Base-by-base conservation (phyloP, 2,888 invertebrate species). In the Hetaerina titia region DNA sequence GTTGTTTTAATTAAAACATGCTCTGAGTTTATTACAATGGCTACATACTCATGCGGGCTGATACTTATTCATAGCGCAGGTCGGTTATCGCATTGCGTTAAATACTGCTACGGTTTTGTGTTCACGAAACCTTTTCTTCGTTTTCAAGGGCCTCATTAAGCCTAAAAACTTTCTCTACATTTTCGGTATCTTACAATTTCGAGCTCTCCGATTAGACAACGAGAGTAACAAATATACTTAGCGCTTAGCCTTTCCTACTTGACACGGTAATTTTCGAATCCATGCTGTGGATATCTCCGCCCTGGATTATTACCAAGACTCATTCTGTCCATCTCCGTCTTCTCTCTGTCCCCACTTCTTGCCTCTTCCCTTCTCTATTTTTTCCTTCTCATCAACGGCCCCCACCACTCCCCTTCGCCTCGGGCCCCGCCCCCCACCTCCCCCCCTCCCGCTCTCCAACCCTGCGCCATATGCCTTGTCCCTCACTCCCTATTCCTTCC, bases 281-380 rank as follows among this genome's bases (percentile, higher is more conserved):
- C 81, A 81, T 81, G 31, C 25, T 31, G 25, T 81, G 31, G 31
- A 81, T 31, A 81, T 81, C 81, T 81, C 81, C 81, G 81, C 81
- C 45, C 25, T 81, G 31, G 81, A 81, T 81, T 81, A 81, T 81
- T 81, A 81, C 81, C 81, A 25, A 15, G 81, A 25, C 81, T 81
- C 81, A 81, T 81, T 31, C 81, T 81, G 81, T 81, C 81, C 81
- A 81, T 81, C n/a, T 81, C 81, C 81, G 13, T 81, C 81, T 31
- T 81, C 81, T 22, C 81, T 81, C 45, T 45, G 45, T 45, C 45
- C 45, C 13, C 31, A 13, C 81, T 31, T 31, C 13, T 60, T 60
- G 6, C 25, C 74, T 25, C 9, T 25, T 74, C 7, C 13, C 8
- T 74, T 9, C 25, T 25, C 45, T 45, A 1, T 45, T 45, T 45